These are phyloP conservation scores for Lates japonicus DNA, from an alignment of 2,797 vertebrate species.

Conservation along the genomic window DNA sequence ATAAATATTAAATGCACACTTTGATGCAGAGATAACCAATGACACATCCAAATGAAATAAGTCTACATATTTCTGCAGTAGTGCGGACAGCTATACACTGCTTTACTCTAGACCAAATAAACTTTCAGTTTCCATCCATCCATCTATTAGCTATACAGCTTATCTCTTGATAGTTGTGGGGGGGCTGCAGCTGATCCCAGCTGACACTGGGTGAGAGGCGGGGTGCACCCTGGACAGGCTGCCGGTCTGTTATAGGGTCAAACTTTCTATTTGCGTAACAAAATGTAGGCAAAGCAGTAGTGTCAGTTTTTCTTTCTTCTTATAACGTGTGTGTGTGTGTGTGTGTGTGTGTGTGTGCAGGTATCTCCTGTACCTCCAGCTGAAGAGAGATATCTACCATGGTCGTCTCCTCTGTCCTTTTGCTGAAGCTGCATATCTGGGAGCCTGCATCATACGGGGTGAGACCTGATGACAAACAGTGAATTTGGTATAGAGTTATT, in stretches of 20 bases:
- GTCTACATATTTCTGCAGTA: not conserved
- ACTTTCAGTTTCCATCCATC: not conserved
- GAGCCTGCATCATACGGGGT: conserved; percentile 97
- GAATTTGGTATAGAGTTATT: not conserved
- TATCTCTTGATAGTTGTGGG: too few species aligned
- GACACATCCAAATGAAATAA: not conserved
- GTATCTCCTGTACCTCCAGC: conserved; percentile 96
- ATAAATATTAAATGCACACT: not conserved
- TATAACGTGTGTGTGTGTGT: conserved; percentile 41
- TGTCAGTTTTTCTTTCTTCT: not conserved
- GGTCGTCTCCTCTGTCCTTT: conserved; percentile 96
- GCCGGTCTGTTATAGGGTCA: not conserved
- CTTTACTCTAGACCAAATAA: not conserved
- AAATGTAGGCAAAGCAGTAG: not conserved
- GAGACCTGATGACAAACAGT: conserved; percentile 43
- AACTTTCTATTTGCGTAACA: not conserved
- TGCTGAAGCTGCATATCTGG: conserved; percentile 95
- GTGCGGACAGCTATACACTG: too few species aligned
- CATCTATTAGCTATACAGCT: too few species aligned
- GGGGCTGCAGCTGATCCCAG: too few species aligned
- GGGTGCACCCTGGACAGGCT: too few species aligned
- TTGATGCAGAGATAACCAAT: not conserved
- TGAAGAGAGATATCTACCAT: conserved; percentile 98
- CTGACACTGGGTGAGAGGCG: too few species aligned
- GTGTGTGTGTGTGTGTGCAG: conserved; percentile 77